These are phyloP conservation scores for Aphrophora alni DNA, from an alignment of 2,888 invertebrate genomes.

Conservation along the genomic window DNA sequence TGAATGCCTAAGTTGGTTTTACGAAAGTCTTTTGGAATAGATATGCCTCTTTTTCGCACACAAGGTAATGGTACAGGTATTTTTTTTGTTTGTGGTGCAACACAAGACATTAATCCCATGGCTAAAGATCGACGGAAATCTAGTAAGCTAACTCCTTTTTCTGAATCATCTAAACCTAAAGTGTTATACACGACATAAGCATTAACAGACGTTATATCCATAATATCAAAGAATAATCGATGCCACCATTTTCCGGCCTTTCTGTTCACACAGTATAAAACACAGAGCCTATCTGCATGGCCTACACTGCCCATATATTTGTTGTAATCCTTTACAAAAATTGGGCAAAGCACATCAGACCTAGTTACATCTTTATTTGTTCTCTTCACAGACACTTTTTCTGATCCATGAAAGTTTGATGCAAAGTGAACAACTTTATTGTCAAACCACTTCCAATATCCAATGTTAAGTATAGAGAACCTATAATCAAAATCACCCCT, in stretches of 20 bases:
- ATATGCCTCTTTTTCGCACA: not conserved
- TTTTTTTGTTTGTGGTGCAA: no score
- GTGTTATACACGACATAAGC: no score
- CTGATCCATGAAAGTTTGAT: no score
- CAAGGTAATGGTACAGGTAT: not conserved
- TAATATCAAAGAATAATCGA: constrained; percentile 51
- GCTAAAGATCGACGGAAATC: no score
- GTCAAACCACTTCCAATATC: constrained; percentile 39
- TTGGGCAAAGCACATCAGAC: no score
- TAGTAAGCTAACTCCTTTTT: no score
- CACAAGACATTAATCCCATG: not conserved
- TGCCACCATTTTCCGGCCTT: constrained; percentile 54
- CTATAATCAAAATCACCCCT: constrained; percentile 45
- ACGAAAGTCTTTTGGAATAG: constrained; percentile 7
- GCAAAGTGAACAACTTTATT: constrained; percentile 29
- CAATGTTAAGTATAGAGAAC: constrained; percentile 25
- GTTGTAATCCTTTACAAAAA: constrained; percentile 51
- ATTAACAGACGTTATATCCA: constrained; percentile 50
- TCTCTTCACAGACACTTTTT: no score
- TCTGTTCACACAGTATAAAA: constrained; percentile 49
- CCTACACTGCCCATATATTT: constrained; percentile 53
- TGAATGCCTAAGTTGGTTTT: not conserved
- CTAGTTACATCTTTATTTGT: no score
- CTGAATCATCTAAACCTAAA: no score
- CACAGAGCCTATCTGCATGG: constrained; percentile 50